A percentile compares a stretch with the other conserved stretches of the same genome.
These are phyloP conservation scores for Drosophila cracens DNA, from an alignment of 2,888 invertebrate species.

Conservation along the genomic window DNA sequence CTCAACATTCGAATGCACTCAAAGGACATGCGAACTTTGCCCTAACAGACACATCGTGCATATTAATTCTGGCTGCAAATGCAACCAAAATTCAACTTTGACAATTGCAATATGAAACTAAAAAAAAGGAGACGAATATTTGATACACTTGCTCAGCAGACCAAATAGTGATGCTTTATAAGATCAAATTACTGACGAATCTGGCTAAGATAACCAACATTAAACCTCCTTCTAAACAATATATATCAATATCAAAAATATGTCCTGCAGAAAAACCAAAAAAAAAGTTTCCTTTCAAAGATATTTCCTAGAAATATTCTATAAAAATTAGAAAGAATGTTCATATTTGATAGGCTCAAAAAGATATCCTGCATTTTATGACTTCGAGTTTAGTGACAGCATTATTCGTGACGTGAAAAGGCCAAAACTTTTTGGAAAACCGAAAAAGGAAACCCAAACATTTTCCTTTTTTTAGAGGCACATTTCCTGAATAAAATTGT, in stretches of 20 bases:
- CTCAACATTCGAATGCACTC: conserved; percentile 44
- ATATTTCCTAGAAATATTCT: background rate
- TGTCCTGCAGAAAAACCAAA: background rate
- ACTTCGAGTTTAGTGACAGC: background rate
- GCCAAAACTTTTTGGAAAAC: background rate
- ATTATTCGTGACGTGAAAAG: background rate
- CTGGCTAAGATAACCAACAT: background rate
- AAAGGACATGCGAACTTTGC: conserved; percentile 24
- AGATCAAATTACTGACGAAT: background rate
- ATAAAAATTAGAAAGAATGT: background rate
- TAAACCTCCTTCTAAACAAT: background rate
- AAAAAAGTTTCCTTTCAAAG: background rate
- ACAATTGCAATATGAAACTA: conserved; percentile 20
- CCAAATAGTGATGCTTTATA: background rate
- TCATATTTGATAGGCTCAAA: background rate
- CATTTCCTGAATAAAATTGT: background rate
- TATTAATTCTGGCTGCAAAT: conserved; percentile 59
- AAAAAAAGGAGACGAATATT: background rate
- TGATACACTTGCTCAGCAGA: background rate
- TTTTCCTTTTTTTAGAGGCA: background rate
- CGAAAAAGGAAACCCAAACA: background rate
- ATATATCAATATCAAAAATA: background rate
- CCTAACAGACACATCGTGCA: conserved; percentile 46
- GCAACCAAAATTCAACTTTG: conserved; percentile 29
- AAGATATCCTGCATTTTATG: background rate